A percentile compares a stretch with the other conserved stretches of the same genome.
These are phyloP conservation scores for Eupithecia abbreviata DNA, from an alignment of 2,888 invertebrate genomes.

Conservation along the genomic window DNA sequence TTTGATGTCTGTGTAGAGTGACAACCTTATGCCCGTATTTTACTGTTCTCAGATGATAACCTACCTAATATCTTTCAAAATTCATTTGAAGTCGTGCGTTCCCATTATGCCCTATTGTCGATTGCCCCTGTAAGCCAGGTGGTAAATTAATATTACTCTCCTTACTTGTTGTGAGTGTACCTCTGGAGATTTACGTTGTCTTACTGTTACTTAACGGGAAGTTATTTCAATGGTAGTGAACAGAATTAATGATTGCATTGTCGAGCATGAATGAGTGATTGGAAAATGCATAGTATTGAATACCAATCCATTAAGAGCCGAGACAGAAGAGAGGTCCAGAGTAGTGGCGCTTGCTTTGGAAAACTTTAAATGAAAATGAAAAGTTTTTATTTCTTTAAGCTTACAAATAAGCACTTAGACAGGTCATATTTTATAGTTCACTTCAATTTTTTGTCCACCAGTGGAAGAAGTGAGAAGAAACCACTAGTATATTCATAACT, in stretches of 20 bases:
- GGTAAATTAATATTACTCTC: not conserved
- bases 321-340: conserved; percentile 12
- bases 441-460: no score
- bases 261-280: conserved; percentile 43
- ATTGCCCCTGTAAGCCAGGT: not conserved
- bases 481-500: no score
- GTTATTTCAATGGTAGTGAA: conserved; percentile 35
- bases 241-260: conserved; percentile 40
- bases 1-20: not conserved
- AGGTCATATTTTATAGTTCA: no score
- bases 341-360: not conserved
- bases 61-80: not conserved
- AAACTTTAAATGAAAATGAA: not conserved
- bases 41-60: not conserved
- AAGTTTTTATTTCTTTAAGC: no score
- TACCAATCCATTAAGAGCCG: conserved; percentile 24
- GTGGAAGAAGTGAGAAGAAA: no score
- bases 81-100: not conserved
- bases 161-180: conserved; percentile 1
- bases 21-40: not conserved
- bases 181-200: conserved; percentile 13
- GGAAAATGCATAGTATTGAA: conserved; percentile 33
- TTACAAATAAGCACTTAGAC: no score
- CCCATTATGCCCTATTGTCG: not conserved
- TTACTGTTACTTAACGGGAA: conserved; percentile 39